These are phyloP conservation scores for Aegotheles bennettii DNA, from an alignment of 2,113 vertebrate genomes.

Conservation along the genomic window DNA sequence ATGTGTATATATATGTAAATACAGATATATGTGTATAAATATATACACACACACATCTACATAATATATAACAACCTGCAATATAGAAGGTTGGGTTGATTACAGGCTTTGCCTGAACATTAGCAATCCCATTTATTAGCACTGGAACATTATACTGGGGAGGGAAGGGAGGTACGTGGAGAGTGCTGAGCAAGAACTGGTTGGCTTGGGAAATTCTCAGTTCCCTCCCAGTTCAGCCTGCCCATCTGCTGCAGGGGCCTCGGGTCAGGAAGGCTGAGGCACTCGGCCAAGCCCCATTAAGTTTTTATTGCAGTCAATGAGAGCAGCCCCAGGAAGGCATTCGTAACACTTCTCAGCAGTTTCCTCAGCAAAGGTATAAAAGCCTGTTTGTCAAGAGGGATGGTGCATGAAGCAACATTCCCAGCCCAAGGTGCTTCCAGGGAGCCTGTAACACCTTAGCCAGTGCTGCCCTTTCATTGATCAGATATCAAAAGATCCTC, in stretches of 20 bases:
- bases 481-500: background rate
- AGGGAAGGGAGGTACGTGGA: background rate
- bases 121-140: background rate
- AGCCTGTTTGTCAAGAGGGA: background rate
- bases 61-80: too few relatives aligned
- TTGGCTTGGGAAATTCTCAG: background rate
- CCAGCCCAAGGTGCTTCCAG: background rate
- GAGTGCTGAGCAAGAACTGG: background rate
- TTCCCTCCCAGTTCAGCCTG: background rate
- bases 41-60: too few relatives aligned
- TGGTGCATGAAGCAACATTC: background rate
- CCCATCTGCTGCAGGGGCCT: background rate
- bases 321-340: background rate
- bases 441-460: background rate
- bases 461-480: background rate
- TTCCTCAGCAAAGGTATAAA: background rate
- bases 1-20: too few relatives aligned
- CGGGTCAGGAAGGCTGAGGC: background rate
- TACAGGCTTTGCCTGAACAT: background rate
- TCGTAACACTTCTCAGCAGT: background rate
- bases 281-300: background rate
- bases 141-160: background rate
- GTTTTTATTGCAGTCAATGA: background rate
- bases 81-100: too few relatives aligned
- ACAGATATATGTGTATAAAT: too few relatives aligned